Percentiles rank a stretch among this genome's conserved stretches.
phyloP scores from a whole-genome alignment of 2,888 invertebrate genomes.

The Eledone cirrhosa region DNA sequence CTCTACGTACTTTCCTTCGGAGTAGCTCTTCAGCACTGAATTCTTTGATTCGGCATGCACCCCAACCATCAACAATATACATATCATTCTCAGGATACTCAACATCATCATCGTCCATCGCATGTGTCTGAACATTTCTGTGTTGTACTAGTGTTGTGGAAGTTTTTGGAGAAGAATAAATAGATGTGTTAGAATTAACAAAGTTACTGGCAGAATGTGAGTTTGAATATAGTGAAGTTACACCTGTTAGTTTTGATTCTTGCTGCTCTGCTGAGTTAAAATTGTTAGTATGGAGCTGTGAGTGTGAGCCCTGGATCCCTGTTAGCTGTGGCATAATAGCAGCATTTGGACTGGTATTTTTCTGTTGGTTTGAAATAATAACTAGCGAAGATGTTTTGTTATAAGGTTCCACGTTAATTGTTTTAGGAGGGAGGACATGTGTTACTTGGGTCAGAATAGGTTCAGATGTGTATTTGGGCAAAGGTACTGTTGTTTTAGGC shows the following conservation, averaged over 20 bases:
- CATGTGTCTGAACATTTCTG: not conserved
- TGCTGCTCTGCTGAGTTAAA: too few species aligned
- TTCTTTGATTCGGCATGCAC: conserved; percentile 23
- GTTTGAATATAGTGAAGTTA: too few species aligned
- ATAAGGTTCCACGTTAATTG: not conserved
- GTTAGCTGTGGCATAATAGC: not conserved
- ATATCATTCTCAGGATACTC: not conserved
- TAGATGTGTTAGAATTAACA: not conserved
- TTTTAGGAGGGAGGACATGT: too few species aligned
- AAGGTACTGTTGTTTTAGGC: too few species aligned
- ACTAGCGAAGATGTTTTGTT: not conserved
- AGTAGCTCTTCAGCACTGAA: conserved; percentile 38
- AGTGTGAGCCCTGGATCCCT: too few species aligned
- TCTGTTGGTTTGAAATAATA: not conserved
- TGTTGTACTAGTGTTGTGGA: not conserved
- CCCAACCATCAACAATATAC: conserved; percentile 5
- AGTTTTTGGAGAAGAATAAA: conserved; percentile 3
- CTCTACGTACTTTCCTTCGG: conserved; percentile 37
- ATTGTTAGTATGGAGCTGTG: too few species aligned
- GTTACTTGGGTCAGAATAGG: too few species aligned
- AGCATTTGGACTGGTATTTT: not conserved
- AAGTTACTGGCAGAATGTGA: too few species aligned
- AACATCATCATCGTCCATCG: not conserved
- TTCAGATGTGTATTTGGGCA: too few species aligned
- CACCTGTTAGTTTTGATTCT: too few species aligned